A percentile compares a stretch with the other conserved stretches of the same genome.
Conservation (phyloP, 2,797 vertebrate species). For the Clarias platycephalus region DNA sequence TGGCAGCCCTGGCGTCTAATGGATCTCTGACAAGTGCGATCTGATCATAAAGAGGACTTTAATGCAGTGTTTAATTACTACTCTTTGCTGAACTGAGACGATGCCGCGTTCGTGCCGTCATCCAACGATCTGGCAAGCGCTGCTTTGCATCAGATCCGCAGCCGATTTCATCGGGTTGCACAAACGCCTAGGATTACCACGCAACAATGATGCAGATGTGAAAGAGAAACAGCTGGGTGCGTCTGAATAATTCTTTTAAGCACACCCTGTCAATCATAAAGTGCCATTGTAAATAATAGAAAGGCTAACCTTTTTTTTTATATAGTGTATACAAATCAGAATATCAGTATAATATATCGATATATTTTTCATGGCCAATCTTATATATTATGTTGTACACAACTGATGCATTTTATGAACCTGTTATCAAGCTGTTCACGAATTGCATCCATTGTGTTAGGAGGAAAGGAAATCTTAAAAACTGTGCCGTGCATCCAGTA, state of each 20-base stretch:
- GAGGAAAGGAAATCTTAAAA: neutral
- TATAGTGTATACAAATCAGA: neutral
- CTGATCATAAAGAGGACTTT: conserved; percentile 78
- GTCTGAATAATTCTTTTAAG: neutral
- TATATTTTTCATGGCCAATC: neutral
- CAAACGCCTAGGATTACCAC: conserved; percentile 32
- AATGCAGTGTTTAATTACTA: conserved; percentile 81
- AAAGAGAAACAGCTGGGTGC: conserved; percentile 4
- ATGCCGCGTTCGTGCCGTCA: conserved; percentile 57
- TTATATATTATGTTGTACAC: neutral
- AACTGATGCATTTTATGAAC: neutral
- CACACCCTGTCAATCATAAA: neutral
- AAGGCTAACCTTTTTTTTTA: too few relatives aligned
- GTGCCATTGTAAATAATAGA: neutral
- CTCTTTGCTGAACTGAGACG: conserved; percentile 64
- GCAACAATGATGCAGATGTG: conserved; percentile 28
- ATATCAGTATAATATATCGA: neutral
- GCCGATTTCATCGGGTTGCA: conserved; percentile 28
- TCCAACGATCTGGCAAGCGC: conserved; percentile 49
- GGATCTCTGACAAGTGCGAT: conserved; percentile 77
- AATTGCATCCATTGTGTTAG: neutral
- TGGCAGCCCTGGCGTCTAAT: conserved; percentile 78
- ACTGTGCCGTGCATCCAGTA: too few relatives aligned
- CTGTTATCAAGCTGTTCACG: neutral
- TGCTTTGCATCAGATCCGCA: conserved; percentile 22